Evolutionary conservation across 2,888 invertebrate genomes (phyloP).

Genomic region (Andrena chrysosceles): DNA sequence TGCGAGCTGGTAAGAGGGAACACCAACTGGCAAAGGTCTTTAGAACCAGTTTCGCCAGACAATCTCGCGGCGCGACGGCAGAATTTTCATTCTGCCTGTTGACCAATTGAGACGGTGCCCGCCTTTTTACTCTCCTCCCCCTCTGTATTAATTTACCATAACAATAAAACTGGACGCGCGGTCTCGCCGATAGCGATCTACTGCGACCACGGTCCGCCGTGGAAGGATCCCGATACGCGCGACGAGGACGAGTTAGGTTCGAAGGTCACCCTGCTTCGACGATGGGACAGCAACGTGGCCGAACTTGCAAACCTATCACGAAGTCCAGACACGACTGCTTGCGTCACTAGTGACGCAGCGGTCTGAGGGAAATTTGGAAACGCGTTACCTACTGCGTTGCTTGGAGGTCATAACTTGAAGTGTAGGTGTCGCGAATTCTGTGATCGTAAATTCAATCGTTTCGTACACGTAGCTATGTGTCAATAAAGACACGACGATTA

Average conservation of each 20-base stretch:
- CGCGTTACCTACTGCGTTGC: neutral
- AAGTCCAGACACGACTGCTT: neutral
- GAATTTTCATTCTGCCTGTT: constrained; percentile 65
- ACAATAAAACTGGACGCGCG: constrained; percentile 31
- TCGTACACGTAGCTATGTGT: neutral
- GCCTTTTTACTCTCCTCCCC: constrained; percentile 21
- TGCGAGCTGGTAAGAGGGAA: constrained; percentile 49
- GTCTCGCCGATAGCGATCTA: neutral
- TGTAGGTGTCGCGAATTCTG: neutral
- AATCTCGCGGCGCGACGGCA: constrained; percentile 44
- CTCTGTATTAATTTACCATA: constrained; percentile 28
- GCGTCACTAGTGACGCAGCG: neutral
- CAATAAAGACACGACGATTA: neutral
- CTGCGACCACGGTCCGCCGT: neutral
- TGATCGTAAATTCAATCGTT: neutral
- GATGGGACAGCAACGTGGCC: neutral
- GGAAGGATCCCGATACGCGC: neutral
- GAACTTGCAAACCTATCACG: neutral
- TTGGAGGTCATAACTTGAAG: neutral
- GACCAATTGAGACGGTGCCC: constrained; percentile 60
- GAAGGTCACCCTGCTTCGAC: neutral
- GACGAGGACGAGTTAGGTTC: neutral
- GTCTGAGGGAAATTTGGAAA: neutral
- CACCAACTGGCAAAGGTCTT: constrained; percentile 64
- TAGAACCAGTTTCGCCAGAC: constrained; percentile 72